phyloP scores from a whole-genome alignment of 2,888 invertebrate species.

The Dolichopus griseipennis region DNA sequence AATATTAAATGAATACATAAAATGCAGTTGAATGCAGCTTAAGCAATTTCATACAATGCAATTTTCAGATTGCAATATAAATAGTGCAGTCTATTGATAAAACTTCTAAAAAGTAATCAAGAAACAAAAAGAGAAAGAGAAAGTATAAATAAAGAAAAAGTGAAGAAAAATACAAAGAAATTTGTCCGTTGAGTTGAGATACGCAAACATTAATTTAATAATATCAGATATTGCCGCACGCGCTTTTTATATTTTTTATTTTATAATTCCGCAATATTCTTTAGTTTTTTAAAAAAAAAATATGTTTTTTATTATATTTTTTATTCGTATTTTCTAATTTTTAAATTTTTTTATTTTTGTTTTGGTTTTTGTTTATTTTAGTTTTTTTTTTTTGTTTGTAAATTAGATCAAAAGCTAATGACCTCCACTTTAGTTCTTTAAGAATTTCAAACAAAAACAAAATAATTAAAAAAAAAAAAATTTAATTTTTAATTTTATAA shows the following conservation, averaged over 20 bases:
- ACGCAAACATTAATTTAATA: not conserved
- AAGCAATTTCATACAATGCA: too few relatives aligned
- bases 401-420: conserved; percentile 6
- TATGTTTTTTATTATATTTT: not conserved
- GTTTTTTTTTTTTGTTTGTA: not conserved
- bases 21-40: too few relatives aligned
- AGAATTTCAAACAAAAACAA: not conserved
- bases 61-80: too few relatives aligned
- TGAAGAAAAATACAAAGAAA: too few relatives aligned
- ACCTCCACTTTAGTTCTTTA: not conserved
- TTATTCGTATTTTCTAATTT: too few relatives aligned
- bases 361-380: not conserved
- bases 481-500: too few relatives aligned
- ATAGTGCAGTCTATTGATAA: too few relatives aligned
- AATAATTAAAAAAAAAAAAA: too few relatives aligned
- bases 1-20: too few relatives aligned
- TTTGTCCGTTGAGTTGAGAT: not conserved
- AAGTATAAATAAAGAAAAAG: too few relatives aligned
- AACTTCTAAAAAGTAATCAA: too few relatives aligned
- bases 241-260: not conserved
- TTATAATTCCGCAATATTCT: not conserved
- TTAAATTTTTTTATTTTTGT: too few relatives aligned
- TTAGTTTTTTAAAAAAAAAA: not conserved
- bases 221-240: not conserved
- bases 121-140: not conserved